Evolutionary conservation across 2,888 invertebrate genomes (phyloP).

Genomic region (Chromoteleia sp.): DNA sequence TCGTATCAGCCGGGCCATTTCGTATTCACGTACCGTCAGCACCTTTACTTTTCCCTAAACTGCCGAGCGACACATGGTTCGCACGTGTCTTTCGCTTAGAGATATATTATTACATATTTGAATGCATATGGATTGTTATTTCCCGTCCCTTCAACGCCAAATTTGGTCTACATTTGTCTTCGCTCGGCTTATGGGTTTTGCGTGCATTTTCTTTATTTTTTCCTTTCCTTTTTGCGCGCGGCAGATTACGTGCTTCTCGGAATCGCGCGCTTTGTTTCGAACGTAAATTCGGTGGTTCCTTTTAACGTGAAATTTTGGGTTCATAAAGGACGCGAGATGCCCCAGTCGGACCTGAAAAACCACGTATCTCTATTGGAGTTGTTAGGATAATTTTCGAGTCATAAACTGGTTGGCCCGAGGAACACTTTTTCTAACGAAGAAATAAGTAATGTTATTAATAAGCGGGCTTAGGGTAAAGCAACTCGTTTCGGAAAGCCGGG

Average conservation of each 20-base stretch:
- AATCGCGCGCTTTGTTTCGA: constrained; percentile 35
- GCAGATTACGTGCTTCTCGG: constrained; percentile 50
- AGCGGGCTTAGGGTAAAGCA: background rate
- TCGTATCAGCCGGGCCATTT: constrained; percentile 35
- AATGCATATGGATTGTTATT: constrained; percentile 58
- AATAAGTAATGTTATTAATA: constrained; percentile 49
- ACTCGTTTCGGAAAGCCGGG: background rate
- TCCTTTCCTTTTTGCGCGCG: constrained; percentile 1
- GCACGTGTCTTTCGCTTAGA: constrained; percentile 61
- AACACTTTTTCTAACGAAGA: constrained; percentile 8
- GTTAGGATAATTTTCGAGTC: constrained; percentile 52
- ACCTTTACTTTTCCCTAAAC: constrained; percentile 60
- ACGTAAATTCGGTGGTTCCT: constrained; percentile 35
- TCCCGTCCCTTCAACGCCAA: constrained; percentile 34
- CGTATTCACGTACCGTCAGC: constrained; percentile 54
- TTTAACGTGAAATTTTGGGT: constrained; percentile 44
- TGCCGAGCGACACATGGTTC: constrained; percentile 59
- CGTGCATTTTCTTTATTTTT: constrained; percentile 1
- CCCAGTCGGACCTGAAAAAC: constrained; percentile 4
- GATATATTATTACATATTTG: constrained; percentile 60
- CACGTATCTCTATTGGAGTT: constrained; percentile 24
- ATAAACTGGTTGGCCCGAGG: constrained; percentile 31
- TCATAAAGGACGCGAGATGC: constrained; percentile 28
- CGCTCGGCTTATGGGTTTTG: constrained; percentile 25
- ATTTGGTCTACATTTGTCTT: constrained; percentile 47